Base-by-base conservation (phyloP, 2,113 vertebrate species). In the Tachysurus vachellii region DNA sequence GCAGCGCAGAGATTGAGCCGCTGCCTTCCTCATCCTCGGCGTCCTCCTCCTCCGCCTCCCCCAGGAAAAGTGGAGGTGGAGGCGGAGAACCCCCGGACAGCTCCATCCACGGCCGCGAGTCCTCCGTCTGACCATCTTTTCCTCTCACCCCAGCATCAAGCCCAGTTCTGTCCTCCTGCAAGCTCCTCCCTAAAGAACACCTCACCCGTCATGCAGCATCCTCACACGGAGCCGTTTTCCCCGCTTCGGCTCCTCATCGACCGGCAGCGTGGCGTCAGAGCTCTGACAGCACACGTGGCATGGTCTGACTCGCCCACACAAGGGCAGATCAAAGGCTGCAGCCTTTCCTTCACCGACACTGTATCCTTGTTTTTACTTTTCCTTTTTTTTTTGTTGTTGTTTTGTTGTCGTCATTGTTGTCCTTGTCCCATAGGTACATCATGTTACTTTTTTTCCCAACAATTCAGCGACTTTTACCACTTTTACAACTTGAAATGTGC, bases 61-160 rank as follows among this genome's bases (percentile, higher is more conserved):
- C 90, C 62, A 59, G 62, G 42, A 88, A 80, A 17, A 93, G 94
- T 26, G 83, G 91, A 80, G 91, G 90, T 23, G 84, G 92, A 77
- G 91, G 90, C 53, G 54, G 93, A 75, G 92, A 90, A 0, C 91
- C 89, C 88, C 89, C 92, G 0, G 94, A 93, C 82, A 94, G 91
- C 92, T 93, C 95, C 90, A 89, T 96, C 19, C 92, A 94, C 92
- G 95, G 93, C 94, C 89, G 93, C 89, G 94, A 97, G 90, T 96
- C 95, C 36, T 95, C 95, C 0, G 93, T 96, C 90, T 96, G 90
- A 92, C 95, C 94, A 64, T 71, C 47, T 68, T 87, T 16, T 26
- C 42, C 47, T 87, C 56, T 9, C 36, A 36, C 47, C 47, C 42
- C 6, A 42, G 6, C 71, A 57, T 61, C 62, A 4, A 59, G 26